A percentile compares a stretch with the other conserved stretches of the same genome.
Evolutionary conservation across 2,113 vertebrate genomes (phyloP).

Genomic region (Prinia subflava): DNA sequence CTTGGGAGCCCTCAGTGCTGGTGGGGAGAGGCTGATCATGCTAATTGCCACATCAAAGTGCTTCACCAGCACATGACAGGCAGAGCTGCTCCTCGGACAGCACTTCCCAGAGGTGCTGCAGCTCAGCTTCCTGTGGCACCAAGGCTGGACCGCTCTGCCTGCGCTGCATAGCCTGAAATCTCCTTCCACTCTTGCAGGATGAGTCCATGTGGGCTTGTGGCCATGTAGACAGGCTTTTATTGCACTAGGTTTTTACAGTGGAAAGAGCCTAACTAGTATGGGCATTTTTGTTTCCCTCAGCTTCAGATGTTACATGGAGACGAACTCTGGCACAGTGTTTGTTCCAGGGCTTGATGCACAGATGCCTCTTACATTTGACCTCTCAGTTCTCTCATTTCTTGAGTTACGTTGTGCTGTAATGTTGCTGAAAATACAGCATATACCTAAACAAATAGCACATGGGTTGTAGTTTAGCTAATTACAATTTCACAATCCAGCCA

Average conservation of each 20-base stretch:
- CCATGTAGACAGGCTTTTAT: not conserved
- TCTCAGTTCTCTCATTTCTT: not conserved
- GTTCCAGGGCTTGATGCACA: not conserved
- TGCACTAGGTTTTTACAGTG: not conserved
- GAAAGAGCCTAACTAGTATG: not conserved
- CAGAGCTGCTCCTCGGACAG: not conserved
- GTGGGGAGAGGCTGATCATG: accelerated
- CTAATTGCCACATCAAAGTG: not conserved
- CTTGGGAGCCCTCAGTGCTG: not conserved
- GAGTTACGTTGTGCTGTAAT: not conserved
- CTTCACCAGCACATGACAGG: not conserved
- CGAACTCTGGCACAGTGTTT: not conserved
- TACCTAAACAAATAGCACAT: not conserved
- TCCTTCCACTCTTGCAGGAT: not conserved
- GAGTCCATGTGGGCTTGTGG: accelerated
- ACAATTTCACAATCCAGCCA: not conserved
- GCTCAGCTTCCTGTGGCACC: not conserved
- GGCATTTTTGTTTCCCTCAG: not conserved
- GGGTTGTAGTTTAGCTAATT: not conserved
- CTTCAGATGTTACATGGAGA: not conserved
- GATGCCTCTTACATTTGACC: not conserved
- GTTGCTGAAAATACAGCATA: not conserved
- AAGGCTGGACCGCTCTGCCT: not conserved
- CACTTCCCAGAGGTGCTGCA: not conserved
- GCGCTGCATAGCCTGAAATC: accelerated